Percentiles rank a stretch among this genome's conserved stretches.
These are phyloP conservation scores for Calcarius lapponicus DNA, from an alignment of 2,797 vertebrate species.

Conservation along the genomic window DNA sequence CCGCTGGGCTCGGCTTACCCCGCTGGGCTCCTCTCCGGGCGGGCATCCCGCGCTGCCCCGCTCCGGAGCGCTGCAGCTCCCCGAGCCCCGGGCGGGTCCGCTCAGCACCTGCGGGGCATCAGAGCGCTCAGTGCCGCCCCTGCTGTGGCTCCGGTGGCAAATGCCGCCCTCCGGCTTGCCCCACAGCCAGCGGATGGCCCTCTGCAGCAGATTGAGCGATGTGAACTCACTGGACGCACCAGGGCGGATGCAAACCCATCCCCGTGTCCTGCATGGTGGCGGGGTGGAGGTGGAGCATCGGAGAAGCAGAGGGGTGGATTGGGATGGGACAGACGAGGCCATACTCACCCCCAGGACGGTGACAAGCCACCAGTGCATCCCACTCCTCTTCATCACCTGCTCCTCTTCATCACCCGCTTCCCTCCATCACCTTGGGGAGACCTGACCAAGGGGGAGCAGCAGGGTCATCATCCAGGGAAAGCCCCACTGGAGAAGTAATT, in stretches of 20 bases:
- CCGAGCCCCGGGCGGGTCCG: rapidly evolving
- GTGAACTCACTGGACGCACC: background rate
- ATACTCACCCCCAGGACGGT: background rate
- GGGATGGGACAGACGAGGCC: background rate
- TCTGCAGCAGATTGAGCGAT: background rate
- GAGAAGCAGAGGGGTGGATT: background rate
- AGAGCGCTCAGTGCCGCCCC: background rate
- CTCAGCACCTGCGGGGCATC: background rate
- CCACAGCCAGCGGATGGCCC: background rate
- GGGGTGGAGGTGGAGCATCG: background rate
- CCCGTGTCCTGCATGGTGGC: rapidly evolving
- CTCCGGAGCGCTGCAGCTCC: background rate
- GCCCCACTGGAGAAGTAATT: rapidly evolving
- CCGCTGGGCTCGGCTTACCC: background rate
- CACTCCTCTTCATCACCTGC: background rate
- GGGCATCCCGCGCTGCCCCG: constrained; percentile 51
- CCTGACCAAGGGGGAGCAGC: background rate
- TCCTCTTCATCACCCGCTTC: background rate
- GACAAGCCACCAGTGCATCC: constrained; percentile 41
- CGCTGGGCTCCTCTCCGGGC: constrained; percentile 82
- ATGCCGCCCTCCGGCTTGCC: rapidly evolving
- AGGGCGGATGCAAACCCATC: background rate
- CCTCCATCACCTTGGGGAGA: background rate
- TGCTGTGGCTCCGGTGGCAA: background rate
- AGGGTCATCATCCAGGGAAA: background rate